Percentiles rank a stretch among this genome's conserved stretches.
These are phyloP conservation scores for Rhinopomastus cyanomelas DNA, from an alignment of 2,113 vertebrate species.

Conservation along the genomic window DNA sequence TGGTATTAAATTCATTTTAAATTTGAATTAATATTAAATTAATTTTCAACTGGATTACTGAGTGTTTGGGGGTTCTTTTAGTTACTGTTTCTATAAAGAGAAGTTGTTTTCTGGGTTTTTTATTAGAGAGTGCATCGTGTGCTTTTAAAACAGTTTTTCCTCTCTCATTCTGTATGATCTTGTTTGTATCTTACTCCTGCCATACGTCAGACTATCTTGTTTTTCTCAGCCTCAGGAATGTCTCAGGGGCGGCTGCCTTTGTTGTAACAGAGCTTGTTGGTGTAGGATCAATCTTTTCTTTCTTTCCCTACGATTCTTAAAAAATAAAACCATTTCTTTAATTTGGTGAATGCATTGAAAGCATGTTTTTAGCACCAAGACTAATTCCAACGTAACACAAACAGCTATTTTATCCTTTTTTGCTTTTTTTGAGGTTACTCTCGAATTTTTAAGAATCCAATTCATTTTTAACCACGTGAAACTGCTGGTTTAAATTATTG, in stretches of 20 bases:
- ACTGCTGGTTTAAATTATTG: conserved; percentile 61
- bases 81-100: background rate
- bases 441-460: conserved; percentile 6
- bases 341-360: background rate
- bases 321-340: background rate
- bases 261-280: background rate
- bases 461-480: conserved; percentile 48
- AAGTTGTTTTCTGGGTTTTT: background rate
- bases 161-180: background rate
- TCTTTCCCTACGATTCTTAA: background rate
- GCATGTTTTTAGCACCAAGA: background rate
- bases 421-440: background rate
- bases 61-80: background rate
- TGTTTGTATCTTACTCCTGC: background rate
- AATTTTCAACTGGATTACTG: background rate
- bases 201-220: background rate
- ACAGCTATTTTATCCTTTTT: background rate
- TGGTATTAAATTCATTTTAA: too few species aligned
- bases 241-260: background rate
- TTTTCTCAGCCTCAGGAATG: background rate
- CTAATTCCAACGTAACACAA: background rate
- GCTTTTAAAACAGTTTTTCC: background rate
- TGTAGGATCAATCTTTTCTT: background rate
- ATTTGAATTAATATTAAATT: too few species aligned
- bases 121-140: background rate